Percentiles rank a stretch among this genome's conserved stretches.
Conservation (phyloP, 2,113 vertebrate species). For the Egretta garzetta region DNA sequence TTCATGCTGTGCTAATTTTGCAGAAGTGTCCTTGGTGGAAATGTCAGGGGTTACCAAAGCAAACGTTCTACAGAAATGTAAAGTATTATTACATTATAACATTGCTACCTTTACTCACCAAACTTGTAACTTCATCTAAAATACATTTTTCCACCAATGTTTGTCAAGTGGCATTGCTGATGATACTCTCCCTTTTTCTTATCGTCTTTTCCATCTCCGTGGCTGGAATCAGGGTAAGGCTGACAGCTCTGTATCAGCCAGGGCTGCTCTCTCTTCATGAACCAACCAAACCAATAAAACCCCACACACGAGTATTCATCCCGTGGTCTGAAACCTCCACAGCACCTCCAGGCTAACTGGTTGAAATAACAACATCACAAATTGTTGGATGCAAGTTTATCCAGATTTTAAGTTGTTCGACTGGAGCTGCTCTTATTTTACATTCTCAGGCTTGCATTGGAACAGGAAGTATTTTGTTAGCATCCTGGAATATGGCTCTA, state of each 20-base stretch:
- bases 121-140: background rate
- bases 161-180: background rate
- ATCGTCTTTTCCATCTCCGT: background rate
- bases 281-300: background rate
- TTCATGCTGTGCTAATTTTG: background rate
- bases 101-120: background rate
- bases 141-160: background rate
- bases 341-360: background rate
- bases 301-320: background rate
- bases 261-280: background rate
- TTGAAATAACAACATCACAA: background rate
- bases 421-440: background rate
- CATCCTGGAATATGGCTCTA: background rate
- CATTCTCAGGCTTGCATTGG: background rate
- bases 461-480: background rate
- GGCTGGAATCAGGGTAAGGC: background rate
- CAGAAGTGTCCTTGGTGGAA: background rate
- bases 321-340: background rate
- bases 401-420: background rate
- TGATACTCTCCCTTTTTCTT: background rate
- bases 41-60: background rate
- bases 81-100: background rate
- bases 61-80: background rate
- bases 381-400: background rate
- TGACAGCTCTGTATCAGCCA: background rate